These are phyloP conservation scores for Gyrodactylus bullatarudis DNA, from an alignment of 1,140 invertebrate genomes.

Conservation along the genomic window DNA sequence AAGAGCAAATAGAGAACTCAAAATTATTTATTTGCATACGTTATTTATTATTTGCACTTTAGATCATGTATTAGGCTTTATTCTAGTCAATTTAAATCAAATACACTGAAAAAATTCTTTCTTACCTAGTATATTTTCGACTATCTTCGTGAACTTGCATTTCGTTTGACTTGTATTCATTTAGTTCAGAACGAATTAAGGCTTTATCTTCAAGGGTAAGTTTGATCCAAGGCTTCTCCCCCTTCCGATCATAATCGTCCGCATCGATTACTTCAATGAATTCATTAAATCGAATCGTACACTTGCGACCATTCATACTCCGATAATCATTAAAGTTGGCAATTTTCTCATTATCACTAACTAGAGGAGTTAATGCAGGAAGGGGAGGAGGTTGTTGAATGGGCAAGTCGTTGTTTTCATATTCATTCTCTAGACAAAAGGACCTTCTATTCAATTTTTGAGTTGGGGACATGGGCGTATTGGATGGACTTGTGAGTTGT, in stretches of 20 bases:
- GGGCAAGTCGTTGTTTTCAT: background rate
- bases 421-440: background rate
- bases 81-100: background rate
- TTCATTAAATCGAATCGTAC: conserved; percentile 96
- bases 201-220: conserved; percentile 10
- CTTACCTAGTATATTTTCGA: background rate
- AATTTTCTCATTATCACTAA: background rate
- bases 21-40: too few relatives aligned
- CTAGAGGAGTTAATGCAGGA: too few relatives aligned
- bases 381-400: too few relatives aligned
- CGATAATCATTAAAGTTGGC: background rate
- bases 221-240: conserved; percentile 93
- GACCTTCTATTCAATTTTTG: too few relatives aligned
- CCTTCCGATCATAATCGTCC: conserved; percentile 63
- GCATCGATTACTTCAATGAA: conserved; percentile 95
- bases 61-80: too few relatives aligned
- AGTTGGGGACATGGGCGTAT: too few relatives aligned
- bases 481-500: too few relatives aligned
- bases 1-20: too few relatives aligned
- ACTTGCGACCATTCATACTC: too few relatives aligned
- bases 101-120: background rate
- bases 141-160: conserved; percentile 3
- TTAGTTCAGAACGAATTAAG: background rate
- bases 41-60: too few relatives aligned
- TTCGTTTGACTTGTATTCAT: conserved; percentile 1